Evolutionary conservation across 2,797 vertebrate genomes (phyloP).

Genomic region (Sebastes reedi): DNA sequence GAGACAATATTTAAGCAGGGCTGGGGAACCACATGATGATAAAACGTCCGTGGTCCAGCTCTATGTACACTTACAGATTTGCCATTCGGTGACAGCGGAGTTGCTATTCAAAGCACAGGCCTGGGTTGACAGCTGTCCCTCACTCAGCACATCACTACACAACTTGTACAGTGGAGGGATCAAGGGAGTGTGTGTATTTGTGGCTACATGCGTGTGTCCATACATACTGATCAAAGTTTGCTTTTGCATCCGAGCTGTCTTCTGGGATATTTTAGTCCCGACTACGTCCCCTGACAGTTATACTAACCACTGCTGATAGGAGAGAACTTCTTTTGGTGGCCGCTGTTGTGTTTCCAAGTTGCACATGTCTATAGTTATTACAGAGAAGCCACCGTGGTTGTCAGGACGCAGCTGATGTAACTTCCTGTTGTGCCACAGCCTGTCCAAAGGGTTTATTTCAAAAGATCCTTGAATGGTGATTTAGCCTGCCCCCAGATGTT

Average conservation of each 20-base stretch:
- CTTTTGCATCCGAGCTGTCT: conserved; percentile 5
- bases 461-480: not conserved
- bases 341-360: not conserved
- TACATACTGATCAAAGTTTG: not conserved
- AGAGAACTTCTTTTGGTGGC: not conserved
- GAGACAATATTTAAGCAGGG: conserved; percentile 48
- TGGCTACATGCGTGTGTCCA: not conserved
- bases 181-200: conserved; percentile 1
- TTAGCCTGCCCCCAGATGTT: not conserved
- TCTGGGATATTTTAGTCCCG: conserved; percentile 9
- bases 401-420: conserved; percentile 14
- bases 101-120: conserved; percentile 24
- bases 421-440: conserved; percentile 20
- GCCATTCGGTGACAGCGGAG: conserved; percentile 29
- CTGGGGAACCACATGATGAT: conserved; percentile 11
- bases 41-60: not conserved
- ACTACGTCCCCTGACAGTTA: conserved; percentile 34
- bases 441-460: conserved; percentile 16
- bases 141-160: conserved; percentile 27
- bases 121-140: conserved; percentile 59
- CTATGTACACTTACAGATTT: conserved; percentile 19
- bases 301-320: conserved; percentile 23
- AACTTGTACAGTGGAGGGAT: conserved; percentile 23
- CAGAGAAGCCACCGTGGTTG: conserved; percentile 17
- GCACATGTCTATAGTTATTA: conserved; percentile 13